Evolutionary conservation across 2,797 vertebrate genomes (phyloP).

Genomic region (Epinephelus coioides): DNA sequence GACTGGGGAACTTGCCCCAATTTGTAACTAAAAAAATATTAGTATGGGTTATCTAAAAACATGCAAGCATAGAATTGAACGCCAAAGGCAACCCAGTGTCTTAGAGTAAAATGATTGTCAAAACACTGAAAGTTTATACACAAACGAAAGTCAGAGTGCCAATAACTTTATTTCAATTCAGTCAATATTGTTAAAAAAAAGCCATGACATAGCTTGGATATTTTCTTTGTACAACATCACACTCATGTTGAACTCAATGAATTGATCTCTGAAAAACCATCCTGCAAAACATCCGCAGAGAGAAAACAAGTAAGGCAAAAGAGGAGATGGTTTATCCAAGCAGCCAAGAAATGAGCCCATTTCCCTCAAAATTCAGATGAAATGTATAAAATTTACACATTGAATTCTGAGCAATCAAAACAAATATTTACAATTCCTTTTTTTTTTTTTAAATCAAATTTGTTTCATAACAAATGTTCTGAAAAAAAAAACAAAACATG

Average conservation of each 20-base stretch:
- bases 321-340: conserved; percentile 62
- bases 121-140: background rate
- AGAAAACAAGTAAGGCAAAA: conserved; percentile 78
- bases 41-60: background rate
- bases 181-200: conserved; percentile 73
- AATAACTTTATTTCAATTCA: conserved; percentile 83
- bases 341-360: conserved; percentile 51
- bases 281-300: conserved; percentile 61
- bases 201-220: conserved; percentile 57
- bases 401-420: conserved; percentile 73
- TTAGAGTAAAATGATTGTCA: background rate
- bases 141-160: conserved; percentile 49
- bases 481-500: conserved; percentile 47
- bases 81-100: background rate
- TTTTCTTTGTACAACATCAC: conserved; percentile 64
- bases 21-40: background rate
- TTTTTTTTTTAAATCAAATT: conserved; percentile 60
- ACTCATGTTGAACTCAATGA: conserved; percentile 52
- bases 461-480: conserved; percentile 66
- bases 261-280: conserved; percentile 60
- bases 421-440: conserved; percentile 82
- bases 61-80: background rate
- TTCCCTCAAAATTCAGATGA: conserved; percentile 68
- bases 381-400: conserved; percentile 79
- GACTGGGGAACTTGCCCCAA: background rate